A percentile compares a stretch with the other conserved stretches of the same genome.
These are phyloP conservation scores for Glossosoma conforme DNA, from an alignment of 1,140 invertebrate species.

Conservation along the genomic window DNA sequence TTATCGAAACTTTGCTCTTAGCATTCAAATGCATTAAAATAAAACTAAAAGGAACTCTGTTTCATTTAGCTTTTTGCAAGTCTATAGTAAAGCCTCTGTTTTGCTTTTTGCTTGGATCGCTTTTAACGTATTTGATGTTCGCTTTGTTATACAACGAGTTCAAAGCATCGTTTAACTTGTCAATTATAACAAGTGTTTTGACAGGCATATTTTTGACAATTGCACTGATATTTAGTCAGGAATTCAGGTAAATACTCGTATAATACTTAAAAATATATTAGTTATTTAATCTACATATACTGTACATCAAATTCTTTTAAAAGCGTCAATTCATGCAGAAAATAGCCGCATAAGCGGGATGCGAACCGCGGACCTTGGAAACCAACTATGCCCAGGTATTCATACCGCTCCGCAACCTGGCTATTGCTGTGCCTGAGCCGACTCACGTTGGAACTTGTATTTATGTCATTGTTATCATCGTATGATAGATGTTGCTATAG, in stretches of 20 bases:
- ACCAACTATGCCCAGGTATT: neutral
- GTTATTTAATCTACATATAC: slow-evolving; percentile 4
- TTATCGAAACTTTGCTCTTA: too few relatives aligned
- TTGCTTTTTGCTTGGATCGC: slow-evolving; percentile 3
- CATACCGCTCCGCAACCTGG: too few relatives aligned
- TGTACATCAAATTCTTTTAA: slow-evolving; percentile 2
- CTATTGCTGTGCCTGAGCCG: too few relatives aligned
- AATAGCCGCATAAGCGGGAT: neutral
- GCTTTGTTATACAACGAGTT: slow-evolving; percentile 10
- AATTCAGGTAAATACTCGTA: slow-evolving; percentile 51
- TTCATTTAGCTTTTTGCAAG: too few relatives aligned
- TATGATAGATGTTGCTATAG: too few relatives aligned
- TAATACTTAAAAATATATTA: slow-evolving; percentile 11
- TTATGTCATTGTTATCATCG: too few relatives aligned
- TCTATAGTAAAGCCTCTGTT: too few relatives aligned
- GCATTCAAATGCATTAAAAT: too few relatives aligned
- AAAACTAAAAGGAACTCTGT: too few relatives aligned
- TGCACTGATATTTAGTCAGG: slow-evolving; percentile 61
- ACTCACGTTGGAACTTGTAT: too few relatives aligned
- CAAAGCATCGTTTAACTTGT: slow-evolving; percentile 1
- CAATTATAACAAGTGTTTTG: slow-evolving; percentile 56
- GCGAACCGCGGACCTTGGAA: neutral
- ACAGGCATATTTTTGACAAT: slow-evolving; percentile 59
- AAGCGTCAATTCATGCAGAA: neutral
- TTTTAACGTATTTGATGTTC: slow-evolving; percentile 22